These are phyloP conservation scores for Rhopilema esculentum DNA, from an alignment of 30 jellyfish, hydroid and myxozoan species.

Conservation along the genomic window DNA sequence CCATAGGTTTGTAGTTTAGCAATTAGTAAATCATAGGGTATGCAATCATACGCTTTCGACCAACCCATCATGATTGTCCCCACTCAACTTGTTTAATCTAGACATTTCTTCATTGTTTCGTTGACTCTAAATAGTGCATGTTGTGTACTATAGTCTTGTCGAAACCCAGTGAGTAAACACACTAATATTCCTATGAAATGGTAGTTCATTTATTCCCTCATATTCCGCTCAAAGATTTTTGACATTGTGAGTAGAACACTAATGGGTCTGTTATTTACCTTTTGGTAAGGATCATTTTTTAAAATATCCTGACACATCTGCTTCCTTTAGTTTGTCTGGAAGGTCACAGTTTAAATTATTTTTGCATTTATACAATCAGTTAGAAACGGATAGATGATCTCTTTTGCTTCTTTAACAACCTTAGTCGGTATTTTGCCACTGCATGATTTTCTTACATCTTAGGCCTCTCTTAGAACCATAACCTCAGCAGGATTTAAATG, in stretches of 20 bases:
- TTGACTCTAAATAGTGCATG: neutral
- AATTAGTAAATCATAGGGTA: slow-evolving; percentile 16
- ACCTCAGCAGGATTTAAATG: slow-evolving; percentile 1
- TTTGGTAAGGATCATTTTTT: neutral
- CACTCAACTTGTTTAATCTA: neutral
- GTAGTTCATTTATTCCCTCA: neutral
- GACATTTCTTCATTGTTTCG: neutral
- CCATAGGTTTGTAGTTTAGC: slow-evolving; percentile 6
- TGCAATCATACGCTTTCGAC: neutral
- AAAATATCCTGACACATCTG: neutral
- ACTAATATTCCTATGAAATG: neutral
- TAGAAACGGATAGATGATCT: neutral
- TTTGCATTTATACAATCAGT: slow-evolving; percentile 35
- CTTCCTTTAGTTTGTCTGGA: slow-evolving; percentile 3
- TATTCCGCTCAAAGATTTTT: neutral
- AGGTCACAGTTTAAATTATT: neutral
- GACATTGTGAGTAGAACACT: neutral
- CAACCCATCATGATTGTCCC: neutral
- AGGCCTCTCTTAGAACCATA: neutral
- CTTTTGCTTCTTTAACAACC: neutral
- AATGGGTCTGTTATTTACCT: neutral
- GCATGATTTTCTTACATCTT: neutral
- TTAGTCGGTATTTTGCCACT: slow-evolving; percentile 16
- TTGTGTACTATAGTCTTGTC: no score
- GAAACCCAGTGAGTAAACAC: neutral